Base-by-base conservation (phyloP, 2,113 vertebrate genomes). In the Montifringilla adamsi region DNA sequence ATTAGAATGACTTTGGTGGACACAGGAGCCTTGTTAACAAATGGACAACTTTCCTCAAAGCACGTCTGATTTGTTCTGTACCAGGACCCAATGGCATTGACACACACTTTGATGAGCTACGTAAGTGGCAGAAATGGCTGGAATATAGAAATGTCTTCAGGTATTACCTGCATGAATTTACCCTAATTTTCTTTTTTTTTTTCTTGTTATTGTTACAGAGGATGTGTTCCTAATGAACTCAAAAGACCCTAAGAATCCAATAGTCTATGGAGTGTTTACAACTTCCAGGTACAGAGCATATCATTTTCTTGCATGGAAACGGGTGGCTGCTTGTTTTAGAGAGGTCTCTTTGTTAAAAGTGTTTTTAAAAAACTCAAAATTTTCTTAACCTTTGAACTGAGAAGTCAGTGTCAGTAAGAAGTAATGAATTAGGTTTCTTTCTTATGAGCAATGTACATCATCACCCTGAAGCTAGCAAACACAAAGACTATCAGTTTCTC, bases 21-120 rank as follows among this genome's bases (percentile, higher is more conserved):
- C 99, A 99, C 97, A 98, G 99, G 93, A 99, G 99, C 95, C 98
- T 99, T 62, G 99, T 99, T 44, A 99, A 99, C 95, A 99, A 99
- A 92, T 99, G 99, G 99, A 99, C 99, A 18, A 99, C 99, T 27
- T 99, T 99, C 89, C 97, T 99, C 41, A 99, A 99, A 96, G 99
- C 99, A 26, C 98, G 99, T 16, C 97, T 99, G 20, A 97, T 99
- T 94, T 99, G 99, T 92, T 99, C 99, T 7, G 99, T 99, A 39
- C 99, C 99, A 1, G 99, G 99, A 39, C 98, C 98, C 82, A 99
- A 99, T 27, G 99, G 99, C 91, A 99, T 99, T 15, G 99, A 99
- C 95, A 99, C 99, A 46, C 99, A 99, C 95, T 99, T 99, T 68
- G 99, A 99, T 96, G 99, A 99, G 87, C 96, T 99, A 33, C 99